Percentiles rank a stretch among this genome's conserved stretches.
Conservation (phyloP, 2,888 invertebrate species). For the Prosopocoilus inquinatus region DNA sequence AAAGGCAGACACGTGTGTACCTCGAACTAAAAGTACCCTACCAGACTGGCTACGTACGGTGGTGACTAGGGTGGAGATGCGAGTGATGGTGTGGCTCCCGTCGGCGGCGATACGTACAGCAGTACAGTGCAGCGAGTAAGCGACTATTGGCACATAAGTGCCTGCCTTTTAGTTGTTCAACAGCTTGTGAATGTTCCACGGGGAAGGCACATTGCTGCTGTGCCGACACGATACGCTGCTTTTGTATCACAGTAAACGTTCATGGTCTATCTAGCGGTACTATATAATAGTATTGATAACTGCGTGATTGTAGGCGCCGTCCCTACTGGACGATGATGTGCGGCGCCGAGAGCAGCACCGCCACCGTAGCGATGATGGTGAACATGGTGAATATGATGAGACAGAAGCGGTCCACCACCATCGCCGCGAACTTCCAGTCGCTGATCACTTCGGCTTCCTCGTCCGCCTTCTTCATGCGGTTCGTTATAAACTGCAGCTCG, state of each 20-base stretch:
- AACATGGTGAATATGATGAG: conserved; percentile 93
- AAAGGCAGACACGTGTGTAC: conserved; percentile 52
- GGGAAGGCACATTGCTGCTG: conserved; percentile 49
- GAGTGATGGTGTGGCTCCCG: conserved; percentile 25
- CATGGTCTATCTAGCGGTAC: conserved; percentile 38
- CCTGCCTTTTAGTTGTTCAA: conserved; percentile 51
- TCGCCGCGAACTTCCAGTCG: conserved; percentile 98
- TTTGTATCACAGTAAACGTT: conserved; percentile 52
- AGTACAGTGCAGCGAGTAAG: conserved; percentile 22
- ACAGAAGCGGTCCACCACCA: conserved; percentile 97
- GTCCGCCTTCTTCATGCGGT: conserved; percentile 91
- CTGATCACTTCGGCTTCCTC: conserved; percentile 90
- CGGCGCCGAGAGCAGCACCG: conserved; percentile 87
- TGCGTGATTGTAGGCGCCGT: conserved; percentile 28
- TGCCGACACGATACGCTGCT: conserved; percentile 48
- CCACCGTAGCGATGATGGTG: conserved; percentile 89
- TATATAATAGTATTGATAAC: conserved; percentile 33
- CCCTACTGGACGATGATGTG: conserved; percentile 91
- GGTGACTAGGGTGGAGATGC: conserved; percentile 27
- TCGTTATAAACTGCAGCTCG: conserved; percentile 93
- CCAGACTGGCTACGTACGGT: conserved; percentile 26
- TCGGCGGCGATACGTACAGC: conserved; percentile 26
- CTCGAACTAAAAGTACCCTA: conserved; percentile 27
- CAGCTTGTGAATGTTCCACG: conserved; percentile 50
- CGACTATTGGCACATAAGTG: conserved; percentile 45